Evolutionary conservation across 2,888 invertebrate species (phyloP), one percentile per base, ranked within the genome.

Genomic region (Mesorhabditis spiculigera): DNA sequence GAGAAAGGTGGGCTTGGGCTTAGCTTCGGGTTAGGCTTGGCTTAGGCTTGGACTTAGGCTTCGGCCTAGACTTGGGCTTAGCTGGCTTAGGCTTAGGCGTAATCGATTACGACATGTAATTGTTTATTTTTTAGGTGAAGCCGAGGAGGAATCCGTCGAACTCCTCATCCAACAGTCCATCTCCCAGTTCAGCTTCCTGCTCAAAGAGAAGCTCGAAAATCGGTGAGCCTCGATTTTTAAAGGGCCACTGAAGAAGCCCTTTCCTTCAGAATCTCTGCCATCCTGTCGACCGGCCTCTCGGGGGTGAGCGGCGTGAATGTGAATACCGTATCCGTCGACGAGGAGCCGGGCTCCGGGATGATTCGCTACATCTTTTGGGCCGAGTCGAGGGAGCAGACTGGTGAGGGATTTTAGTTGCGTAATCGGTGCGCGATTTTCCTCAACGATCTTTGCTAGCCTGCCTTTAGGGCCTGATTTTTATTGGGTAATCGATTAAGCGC

Each of bases 91-190:
- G 28, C 28, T 28, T 28, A 28, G 28, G 28, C 28, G 28, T 28
- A 28, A 28, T 28, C 28, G 28, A 28, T 28, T 28, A 28, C 28
- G 28, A 28, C 28, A 3, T 28, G 1, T 50, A n/a, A 58, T 4
- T 16, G 4, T 10, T 16, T 13, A 41, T 5, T n/a, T 45, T 42
- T 43, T 63, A 72, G 74, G 76, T 28, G 50, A 62, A 8, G 76
- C 75, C 45, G 67, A 76, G 61, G n/a, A 67, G 41, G 73, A 76
- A 66, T 70, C 76, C n/a, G 76, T 75, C 10, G 75, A 75, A 45
- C 43, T 75, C 4, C 43, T 70, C 43, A 64, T 77, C 16, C 50
- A 65, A 5, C 68, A 65, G 4, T 64, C 45, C 4, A 28, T 71
- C 44, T 45, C 50, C 6, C 72, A 68, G 8, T 66, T 66, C 50